Base-by-base conservation (phyloP, 2,113 vertebrate species). In the Lathamus discolor region DNA sequence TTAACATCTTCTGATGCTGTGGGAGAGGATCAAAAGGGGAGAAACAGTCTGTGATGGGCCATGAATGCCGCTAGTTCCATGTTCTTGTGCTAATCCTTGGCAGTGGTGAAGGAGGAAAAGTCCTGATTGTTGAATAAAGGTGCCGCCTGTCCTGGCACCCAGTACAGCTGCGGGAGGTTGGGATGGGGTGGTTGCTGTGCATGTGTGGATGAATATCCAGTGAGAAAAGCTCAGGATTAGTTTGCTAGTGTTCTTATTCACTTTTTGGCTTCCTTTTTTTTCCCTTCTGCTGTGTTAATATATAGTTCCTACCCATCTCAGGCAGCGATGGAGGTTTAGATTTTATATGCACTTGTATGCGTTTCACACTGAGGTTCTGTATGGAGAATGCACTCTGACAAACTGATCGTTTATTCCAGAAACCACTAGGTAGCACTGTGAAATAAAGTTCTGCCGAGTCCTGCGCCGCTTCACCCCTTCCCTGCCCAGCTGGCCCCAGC, bases 381-480 rank as follows among this genome's bases (percentile, higher is more conserved):
- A 37, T 9, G 7, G 20, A 20, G 18, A 8, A n/a, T 25, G 13
- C 27, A 0, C 80, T 75, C 49, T 39, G 62, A 27, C 6, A 8
- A 37, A 14, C 46, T 11, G 82, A 70, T 41, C n/a, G 1, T 87
- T 93, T 74, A 29, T 70, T 20, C 43, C 78, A 83, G 83, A 29
- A 79, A 19, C 93, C 97, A 91, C 96, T 97, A 97, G 97, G 96
- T 97, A 95, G 97, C 96, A 97, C 78, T 95, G 88, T 92, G 96
- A 95, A 96, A 94, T 96, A 94, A 97, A 84, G 72, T 92, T 96
- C 90, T 83, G 82, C 48, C 16, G 9, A 67, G 37, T 43, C 31
- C 57, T 1, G 3, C 27, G 9, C n/a, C 4, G 4, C 17, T 49
- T 35, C 43, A 6, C 25, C 6, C 2, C 49, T 20, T 28, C 11